Conservation (phyloP, 2,797 vertebrate genomes). For the Aythya fuligula region DNA sequence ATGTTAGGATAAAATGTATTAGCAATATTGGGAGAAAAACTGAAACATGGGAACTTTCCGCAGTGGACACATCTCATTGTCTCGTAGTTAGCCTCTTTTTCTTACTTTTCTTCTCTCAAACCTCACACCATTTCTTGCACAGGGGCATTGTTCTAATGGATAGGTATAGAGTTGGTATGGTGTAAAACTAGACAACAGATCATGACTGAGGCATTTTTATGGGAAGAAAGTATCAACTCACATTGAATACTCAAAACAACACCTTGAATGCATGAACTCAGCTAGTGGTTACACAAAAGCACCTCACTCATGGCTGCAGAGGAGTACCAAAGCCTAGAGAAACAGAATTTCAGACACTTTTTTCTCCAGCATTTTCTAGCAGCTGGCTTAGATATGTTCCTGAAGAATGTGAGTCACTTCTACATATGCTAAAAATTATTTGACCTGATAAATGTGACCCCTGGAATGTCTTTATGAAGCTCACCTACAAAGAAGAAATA, state of each 20-base stretch:
- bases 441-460: background rate
- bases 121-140: background rate
- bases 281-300: background rate
- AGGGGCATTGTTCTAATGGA: background rate
- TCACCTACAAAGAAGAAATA: background rate
- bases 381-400: background rate
- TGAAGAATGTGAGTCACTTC: background rate
- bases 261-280: background rate
- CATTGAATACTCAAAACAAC: background rate
- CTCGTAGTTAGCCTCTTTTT: background rate
- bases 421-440: background rate
- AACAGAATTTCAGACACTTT: background rate
- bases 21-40: background rate
- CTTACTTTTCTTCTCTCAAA: background rate
- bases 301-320: background rate
- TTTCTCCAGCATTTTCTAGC: background rate
- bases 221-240: background rate
- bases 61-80: background rate
- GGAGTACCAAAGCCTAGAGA: background rate
- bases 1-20: conserved; percentile 2
- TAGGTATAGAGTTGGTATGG: background rate
- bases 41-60: background rate
- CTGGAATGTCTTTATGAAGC: background rate
- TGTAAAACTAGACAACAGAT: background rate
- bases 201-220: background rate